Evolutionary conservation across 2,888 invertebrate species (phyloP).

Genomic region (Choreutis nemorana): DNA sequence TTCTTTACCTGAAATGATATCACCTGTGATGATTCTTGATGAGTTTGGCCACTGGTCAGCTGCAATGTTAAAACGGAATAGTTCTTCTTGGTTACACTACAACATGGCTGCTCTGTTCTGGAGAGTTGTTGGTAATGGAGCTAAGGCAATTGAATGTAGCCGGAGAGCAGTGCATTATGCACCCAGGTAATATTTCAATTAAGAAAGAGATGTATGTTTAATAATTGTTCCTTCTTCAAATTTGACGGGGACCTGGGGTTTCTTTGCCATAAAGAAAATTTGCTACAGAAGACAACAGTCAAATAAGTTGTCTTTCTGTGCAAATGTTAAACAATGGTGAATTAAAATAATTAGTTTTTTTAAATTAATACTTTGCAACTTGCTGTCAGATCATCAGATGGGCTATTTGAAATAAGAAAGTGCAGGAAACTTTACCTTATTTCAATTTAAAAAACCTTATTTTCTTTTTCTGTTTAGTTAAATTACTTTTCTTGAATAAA

Average conservation of each 20-base stretch:
- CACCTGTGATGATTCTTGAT: conserved; percentile 33
- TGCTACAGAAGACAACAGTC: no score
- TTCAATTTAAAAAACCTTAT: neutral
- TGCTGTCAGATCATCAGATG: neutral
- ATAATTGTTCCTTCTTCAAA: no score
- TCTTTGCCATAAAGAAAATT: no score
- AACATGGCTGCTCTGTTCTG: conserved; percentile 83
- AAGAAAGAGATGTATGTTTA: conserved; percentile 5
- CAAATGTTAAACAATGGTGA: no score
- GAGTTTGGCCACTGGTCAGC: conserved; percentile 71
- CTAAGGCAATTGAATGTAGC: conserved; percentile 82
- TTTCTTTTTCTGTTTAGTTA: neutral
- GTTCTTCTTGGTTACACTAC: conserved; percentile 80
- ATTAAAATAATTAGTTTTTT: no score
- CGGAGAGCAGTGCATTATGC: conserved; percentile 78
- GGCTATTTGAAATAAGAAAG: neutral
- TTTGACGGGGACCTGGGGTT: no score
- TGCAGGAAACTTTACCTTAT: neutral
- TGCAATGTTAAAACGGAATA: conserved; percentile 69
- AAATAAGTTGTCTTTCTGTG: no score
- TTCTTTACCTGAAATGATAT: conserved; percentile 25
- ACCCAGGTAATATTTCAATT: conserved; percentile 62
- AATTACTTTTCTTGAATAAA: neutral
- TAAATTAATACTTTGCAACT: no score
- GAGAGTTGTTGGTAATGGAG: conserved; percentile 76